Evolutionary conservation across 2,113 vertebrate species (phyloP).

Genomic region (Oreochromis tanganicae): DNA sequence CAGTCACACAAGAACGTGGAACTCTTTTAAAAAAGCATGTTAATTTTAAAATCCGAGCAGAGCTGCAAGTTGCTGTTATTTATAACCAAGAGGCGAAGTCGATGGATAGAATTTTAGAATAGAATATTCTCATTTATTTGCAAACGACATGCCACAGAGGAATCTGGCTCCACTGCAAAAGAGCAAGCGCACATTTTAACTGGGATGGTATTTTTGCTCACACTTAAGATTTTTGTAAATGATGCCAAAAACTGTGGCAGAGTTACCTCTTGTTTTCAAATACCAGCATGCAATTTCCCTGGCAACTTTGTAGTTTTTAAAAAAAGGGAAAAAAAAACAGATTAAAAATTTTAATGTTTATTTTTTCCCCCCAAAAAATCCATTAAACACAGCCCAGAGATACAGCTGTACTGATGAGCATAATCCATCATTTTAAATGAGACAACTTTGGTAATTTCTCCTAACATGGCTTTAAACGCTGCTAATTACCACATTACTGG

Average conservation of each 20-base stretch:
- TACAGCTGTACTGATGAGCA: not conserved
- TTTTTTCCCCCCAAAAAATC: not conserved
- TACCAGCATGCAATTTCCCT: not conserved
- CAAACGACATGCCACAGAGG: not conserved
- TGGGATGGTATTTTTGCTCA: not conserved
- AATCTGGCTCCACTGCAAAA: not conserved
- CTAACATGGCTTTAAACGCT: not conserved
- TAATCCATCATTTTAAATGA: constrained; percentile 25
- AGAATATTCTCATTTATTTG: not conserved
- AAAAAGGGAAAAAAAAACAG: not conserved
- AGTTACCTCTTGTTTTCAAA: not conserved
- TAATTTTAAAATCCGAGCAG: not conserved
- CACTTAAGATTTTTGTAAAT: not conserved
- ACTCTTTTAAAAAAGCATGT: not conserved
- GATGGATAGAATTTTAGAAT: not conserved
- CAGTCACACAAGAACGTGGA: not conserved
- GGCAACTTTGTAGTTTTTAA: not conserved
- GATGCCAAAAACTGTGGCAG: not conserved
- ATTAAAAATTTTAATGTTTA: not conserved
- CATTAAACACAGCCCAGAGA: constrained; percentile 9
- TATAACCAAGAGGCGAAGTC: not conserved
- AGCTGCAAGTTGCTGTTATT: not conserved
- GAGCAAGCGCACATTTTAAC: not conserved
- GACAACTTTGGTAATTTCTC: not conserved
- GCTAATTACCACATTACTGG: not conserved